Conservation (phyloP, 2,888 invertebrate genomes). For the Andrena minutula region DNA sequence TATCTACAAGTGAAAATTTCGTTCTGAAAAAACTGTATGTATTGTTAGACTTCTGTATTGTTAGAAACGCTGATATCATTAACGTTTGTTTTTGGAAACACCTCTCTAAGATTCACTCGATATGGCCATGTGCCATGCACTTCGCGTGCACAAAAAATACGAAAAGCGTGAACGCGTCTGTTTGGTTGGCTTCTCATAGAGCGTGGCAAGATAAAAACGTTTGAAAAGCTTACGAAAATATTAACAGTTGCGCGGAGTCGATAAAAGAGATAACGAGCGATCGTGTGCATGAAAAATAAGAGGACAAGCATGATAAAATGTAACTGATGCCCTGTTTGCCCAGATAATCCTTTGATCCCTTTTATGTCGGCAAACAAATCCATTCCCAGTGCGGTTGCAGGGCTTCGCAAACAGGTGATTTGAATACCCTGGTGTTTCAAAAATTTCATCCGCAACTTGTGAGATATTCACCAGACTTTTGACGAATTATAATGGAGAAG, state of each 20-base stretch:
- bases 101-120: background rate
- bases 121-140: background rate
- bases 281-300: conserved; percentile 76
- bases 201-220: conserved; percentile 44
- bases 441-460: background rate
- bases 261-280: conserved; percentile 73
- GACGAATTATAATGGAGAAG: too few species aligned
- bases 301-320: conserved; percentile 73
- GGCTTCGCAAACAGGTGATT: conserved; percentile 68
- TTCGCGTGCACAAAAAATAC: background rate
- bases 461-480: too few species aligned
- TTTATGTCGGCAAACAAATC: conserved; percentile 78
- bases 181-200: conserved; percentile 29
- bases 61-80: too few species aligned
- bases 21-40: too few species aligned
- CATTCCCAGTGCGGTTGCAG: conserved; percentile 63
- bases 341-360: conserved; percentile 77
- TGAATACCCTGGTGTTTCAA: conserved; percentile 37
- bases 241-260: conserved; percentile 77
- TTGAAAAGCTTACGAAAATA: conserved; percentile 65
- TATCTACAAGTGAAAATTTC: too few species aligned
- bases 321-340: conserved; percentile 74
- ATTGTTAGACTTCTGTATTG: too few species aligned
- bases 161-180: background rate
- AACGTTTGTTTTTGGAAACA: background rate